Conservation (phyloP, 2,888 invertebrate species). For the Yponomeuta evonymella region DNA sequence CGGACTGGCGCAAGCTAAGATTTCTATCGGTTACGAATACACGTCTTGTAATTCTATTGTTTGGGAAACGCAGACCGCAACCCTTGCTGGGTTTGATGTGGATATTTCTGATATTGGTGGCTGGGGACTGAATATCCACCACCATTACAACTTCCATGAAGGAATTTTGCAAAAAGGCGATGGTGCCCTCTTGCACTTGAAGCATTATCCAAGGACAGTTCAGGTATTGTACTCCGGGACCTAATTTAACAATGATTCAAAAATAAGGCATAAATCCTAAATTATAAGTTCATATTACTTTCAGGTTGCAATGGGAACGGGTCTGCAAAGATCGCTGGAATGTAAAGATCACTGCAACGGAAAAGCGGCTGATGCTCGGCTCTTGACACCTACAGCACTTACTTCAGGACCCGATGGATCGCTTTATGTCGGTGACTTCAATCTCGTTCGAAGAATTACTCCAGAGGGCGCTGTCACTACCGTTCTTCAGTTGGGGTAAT, state of each 20-base stretch:
- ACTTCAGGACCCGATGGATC: slow-evolving; percentile 98
- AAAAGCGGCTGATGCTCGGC: slow-evolving; percentile 88
- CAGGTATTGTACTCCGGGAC: slow-evolving; percentile 53
- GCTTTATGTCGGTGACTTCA: slow-evolving; percentile 97
- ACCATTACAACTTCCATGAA: slow-evolving; percentile 99
- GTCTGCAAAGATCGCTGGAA: slow-evolving; percentile 87
- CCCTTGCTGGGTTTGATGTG: slow-evolving; percentile 95
- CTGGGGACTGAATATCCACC: slow-evolving; percentile 98
- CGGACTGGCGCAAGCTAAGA: slow-evolving; percentile 90
- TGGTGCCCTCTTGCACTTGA: slow-evolving; percentile 95
- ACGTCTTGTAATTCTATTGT: slow-evolving; percentile 89
- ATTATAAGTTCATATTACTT: slow-evolving; percentile 38
- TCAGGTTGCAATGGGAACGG: slow-evolving; percentile 94
- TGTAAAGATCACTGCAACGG: slow-evolving; percentile 93
- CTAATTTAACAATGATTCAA: neutral
- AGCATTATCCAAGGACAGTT: slow-evolving; percentile 92
- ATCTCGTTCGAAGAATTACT: slow-evolving; percentile 92
- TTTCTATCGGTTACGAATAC: slow-evolving; percentile 96
- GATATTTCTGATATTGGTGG: slow-evolving; percentile 98
- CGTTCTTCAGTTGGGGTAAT: slow-evolving; percentile 88
- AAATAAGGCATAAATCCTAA: neutral
- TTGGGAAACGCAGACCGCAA: slow-evolving; percentile 97
- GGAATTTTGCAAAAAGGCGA: slow-evolving; percentile 98
- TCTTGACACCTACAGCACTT: slow-evolving; percentile 94
- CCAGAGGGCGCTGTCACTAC: slow-evolving; percentile 94